Evolutionary conservation across 2,113 vertebrate genomes (phyloP).

Genomic region (Rhinoptilus africanus): DNA sequence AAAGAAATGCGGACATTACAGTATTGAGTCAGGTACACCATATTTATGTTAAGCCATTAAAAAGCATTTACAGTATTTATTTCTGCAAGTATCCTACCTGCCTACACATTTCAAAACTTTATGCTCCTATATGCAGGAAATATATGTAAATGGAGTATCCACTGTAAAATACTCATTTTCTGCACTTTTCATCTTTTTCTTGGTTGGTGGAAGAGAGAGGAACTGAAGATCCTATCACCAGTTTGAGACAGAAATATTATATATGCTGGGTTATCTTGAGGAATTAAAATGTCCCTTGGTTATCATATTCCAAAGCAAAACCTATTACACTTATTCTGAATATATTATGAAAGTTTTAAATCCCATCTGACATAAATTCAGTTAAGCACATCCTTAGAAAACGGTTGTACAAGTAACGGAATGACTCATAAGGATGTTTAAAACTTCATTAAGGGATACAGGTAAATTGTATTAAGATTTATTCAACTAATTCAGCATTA

Average conservation of each 20-base stretch:
- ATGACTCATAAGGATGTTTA: slow-evolving; percentile 28
- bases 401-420: neutral
- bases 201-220: neutral
- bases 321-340: slow-evolving; percentile 42
- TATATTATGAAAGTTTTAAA: slow-evolving; percentile 47
- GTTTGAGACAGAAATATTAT: slow-evolving; percentile 35
- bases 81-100: neutral
- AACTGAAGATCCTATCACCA: neutral
- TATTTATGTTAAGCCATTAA: slow-evolving; percentile 13
- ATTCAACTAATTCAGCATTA: slow-evolving; percentile 9
- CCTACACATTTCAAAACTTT: slow-evolving; percentile 3
- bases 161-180: slow-evolving; percentile 36
- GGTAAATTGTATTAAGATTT: slow-evolving; percentile 42
- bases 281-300: slow-evolving; percentile 51
- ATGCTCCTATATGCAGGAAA: slow-evolving; percentile 3
- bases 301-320: slow-evolving; percentile 56
- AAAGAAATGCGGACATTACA: neutral
- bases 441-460: slow-evolving; percentile 43
- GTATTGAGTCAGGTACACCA: neutral
- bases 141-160: slow-evolving; percentile 19
- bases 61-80: slow-evolving; percentile 9
- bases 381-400: slow-evolving; percentile 46
- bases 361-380: slow-evolving; percentile 49
- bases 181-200: neutral
- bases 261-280: neutral